Base-by-base conservation (phyloP, 2,113 vertebrate genomes). In the Isichthys henryi region DNA sequence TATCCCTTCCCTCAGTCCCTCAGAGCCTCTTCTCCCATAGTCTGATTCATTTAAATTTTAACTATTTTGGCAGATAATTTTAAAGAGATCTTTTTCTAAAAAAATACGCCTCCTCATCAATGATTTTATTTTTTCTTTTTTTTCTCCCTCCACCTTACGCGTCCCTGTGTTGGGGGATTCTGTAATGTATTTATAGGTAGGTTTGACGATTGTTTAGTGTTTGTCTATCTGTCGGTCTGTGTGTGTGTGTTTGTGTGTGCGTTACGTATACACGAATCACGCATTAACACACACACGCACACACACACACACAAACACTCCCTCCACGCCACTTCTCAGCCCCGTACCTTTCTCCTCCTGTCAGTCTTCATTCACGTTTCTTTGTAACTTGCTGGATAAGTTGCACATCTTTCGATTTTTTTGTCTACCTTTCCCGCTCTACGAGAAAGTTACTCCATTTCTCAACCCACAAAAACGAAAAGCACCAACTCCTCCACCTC, bases 221-320 rank as follows among this genome's bases (percentile, higher is more conserved):
- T 93, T 94, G 94, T 95, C 95, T 94, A 94, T 93, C 94, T 95
- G 94, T 95, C 94, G 93, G 94, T 95, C 88, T 62, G 82, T 87
- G 93, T 94, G 95, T 95, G 89, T 95, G 94, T 95, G 93, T 95
- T 94, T 94, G 93, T 95, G 94, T 96, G 94, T 95, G 94, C 94
- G 93, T 95, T 94, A 94, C 89, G 93, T 94, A 93, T 93, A 92
- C 93, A 94, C 94, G 93, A 95, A 94, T 94, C 94, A 95, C 94
- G 95, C 94, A 94, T 93, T 86, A 90, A 93, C 93, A 89, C 88
- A 89, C 88, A 62, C 88, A 62, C 43, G 48, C 88, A 89, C 77
- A 62, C 70, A 45, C 58, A 93, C 92, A 21, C 17, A 53, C 19
- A 93, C 92, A 35, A 80, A 62, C 88, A 84, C 90, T 83, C 70